Conservation (phyloP, 2,797 vertebrate species). For the Sebastes ruberrimus region DNA sequence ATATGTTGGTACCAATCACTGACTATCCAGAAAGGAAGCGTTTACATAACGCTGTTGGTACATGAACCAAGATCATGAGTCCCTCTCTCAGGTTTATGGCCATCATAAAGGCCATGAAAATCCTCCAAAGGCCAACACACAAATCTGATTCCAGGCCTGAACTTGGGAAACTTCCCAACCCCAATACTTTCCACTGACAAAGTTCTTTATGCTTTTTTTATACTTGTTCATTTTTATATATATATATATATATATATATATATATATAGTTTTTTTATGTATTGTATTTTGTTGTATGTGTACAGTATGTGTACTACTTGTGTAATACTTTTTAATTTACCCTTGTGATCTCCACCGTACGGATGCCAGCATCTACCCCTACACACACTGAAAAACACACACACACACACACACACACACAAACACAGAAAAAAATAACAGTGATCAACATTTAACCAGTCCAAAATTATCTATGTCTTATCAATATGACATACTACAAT, state of each 20-base stretch:
- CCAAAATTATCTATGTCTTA: neutral
- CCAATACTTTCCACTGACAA: neutral
- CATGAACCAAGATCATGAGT: no score
- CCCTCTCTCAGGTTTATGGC: no score
- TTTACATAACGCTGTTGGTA: neutral
- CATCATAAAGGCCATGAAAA: neutral
- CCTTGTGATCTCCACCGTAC: slow-evolving; percentile 90
- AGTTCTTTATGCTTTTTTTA: neutral
- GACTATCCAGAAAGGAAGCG: neutral
- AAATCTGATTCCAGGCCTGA: neutral
- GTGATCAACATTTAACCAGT: neutral
- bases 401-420: neutral
- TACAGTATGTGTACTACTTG: slow-evolving; percentile 12
- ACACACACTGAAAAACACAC: neutral
- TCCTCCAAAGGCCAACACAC: neutral
- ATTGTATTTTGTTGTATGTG: neutral
- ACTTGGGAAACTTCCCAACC: no score
- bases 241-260: neutral
- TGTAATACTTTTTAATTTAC: slow-evolving; percentile 72
- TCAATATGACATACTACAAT: neutral
- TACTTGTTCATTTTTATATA: neutral
- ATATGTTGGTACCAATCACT: neutral
- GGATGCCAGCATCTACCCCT: slow-evolving; percentile 80
- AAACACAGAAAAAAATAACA: slow-evolving; percentile 13
- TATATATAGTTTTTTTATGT: neutral